phyloP scores from a whole-genome alignment of 1,140 invertebrate species.

The Lucilia sericata region DNA sequence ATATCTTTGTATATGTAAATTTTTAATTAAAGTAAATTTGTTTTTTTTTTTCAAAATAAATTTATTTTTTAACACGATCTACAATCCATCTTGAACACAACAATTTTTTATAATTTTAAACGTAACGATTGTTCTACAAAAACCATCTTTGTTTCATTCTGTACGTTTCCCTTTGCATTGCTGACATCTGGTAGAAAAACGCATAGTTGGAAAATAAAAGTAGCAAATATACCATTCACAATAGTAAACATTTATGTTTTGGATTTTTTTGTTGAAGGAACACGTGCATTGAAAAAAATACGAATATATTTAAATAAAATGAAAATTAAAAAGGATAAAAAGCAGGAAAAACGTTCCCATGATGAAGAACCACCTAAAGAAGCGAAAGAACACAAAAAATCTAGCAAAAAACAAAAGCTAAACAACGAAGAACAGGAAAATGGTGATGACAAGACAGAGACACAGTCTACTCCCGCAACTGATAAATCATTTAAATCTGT shows the following conservation, averaged over 20 bases:
- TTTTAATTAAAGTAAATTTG: no score
- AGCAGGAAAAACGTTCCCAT: conserved; percentile 11
- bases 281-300: conserved; percentile 21
- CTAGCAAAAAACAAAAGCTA: conserved; percentile 13
- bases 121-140: no score
- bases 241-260: conserved; percentile 9
- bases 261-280: not conserved
- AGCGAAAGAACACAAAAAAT: not conserved
- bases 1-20: no score
- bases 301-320: conserved; percentile 30
- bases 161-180: not conserved
- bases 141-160: no score
- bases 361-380: not conserved
- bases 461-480: not conserved
- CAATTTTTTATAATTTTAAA: no score
- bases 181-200: not conserved
- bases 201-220: not conserved
- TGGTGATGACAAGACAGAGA: not conserved
- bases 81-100: no score
- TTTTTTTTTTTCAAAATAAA: no score
- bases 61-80: no score
- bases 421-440: not conserved
- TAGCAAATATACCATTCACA: not conserved
- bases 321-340: conserved; percentile 38
- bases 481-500: conserved; percentile 36